These are phyloP conservation scores for Liasis olivaceus DNA, from an alignment of 2,797 vertebrate genomes.

Conservation along the genomic window DNA sequence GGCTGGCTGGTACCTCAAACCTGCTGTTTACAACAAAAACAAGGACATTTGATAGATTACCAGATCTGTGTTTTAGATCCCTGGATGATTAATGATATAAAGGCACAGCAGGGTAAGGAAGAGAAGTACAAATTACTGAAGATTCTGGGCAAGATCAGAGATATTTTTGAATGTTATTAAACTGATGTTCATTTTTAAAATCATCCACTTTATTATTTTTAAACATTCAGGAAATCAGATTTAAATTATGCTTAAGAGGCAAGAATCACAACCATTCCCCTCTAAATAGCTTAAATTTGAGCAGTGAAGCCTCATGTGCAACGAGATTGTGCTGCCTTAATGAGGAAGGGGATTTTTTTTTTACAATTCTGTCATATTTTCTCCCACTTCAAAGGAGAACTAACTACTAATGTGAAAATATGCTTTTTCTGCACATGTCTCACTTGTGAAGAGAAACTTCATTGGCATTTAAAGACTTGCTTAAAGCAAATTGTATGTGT, in stretches of 20 bases:
- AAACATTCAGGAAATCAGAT: neutral
- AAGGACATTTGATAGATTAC: neutral
- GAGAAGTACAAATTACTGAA: neutral
- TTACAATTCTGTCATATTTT: neutral
- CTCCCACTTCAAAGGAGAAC: neutral
- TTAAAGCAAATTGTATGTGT: slow-evolving; percentile 2
- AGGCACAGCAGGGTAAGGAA: neutral
- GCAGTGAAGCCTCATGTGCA: neutral
- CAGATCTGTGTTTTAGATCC: neutral
- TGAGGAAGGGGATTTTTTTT: too few species aligned
- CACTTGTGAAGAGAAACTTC: neutral
- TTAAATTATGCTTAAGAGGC: neutral
- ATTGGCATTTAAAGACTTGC: neutral
- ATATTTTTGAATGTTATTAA: neutral
- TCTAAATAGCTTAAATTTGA: neutral
- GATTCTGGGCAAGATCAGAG: neutral
- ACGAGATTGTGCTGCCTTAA: neutral
- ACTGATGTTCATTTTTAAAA: neutral
- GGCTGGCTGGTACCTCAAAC: too few species aligned
- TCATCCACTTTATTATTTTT: neutral
- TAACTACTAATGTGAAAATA: neutral
- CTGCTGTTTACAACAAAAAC: neutral
- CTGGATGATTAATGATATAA: neutral
- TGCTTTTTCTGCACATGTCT: neutral
- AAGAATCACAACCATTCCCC: neutral